Evolutionary conservation across 2,888 invertebrate species (phyloP), one percentile per base, ranked within the genome.

Genomic region (Chrysodeixis includens): DNA sequence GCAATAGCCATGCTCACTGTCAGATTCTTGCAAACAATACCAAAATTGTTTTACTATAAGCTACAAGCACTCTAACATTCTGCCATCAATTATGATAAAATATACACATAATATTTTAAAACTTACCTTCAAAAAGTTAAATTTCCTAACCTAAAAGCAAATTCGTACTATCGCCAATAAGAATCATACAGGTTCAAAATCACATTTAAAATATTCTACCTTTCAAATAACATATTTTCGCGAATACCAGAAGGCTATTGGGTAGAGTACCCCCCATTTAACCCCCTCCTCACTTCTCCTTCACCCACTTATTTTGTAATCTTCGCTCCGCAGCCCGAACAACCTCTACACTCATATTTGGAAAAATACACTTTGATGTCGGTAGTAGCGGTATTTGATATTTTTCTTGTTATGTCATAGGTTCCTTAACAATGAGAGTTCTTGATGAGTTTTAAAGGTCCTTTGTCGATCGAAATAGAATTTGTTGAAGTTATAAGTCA

Each of bases 281-380:
- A 12, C 40, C 12, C 14, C 35, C 14, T 14, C 35, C n/a, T 6
- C 30, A 30, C 30, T n/a, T 9, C 60, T 49, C 71, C 52, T 51
- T 60, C 62, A 54, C 69, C 74, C 71, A 73, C 76, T 74, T 77
- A 77, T 79, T 79, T 78, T 68, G 79, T 78, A 86, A 86, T 86
- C 83, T 84, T 80, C 79, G 70, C 79, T 71, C 70, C 71, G 80
- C 85, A 85, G 84, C 73, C 75, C 59, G 79, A 69, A 67, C 73
- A 68, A 52, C 64, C 62, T 53, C 58, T 62, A 56, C 54, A 35
- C 62, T 63, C 54, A 56, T 77, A 69, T 71, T 77, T 76, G 73
- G 68, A 79, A 82, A 83, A 83, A 85, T 82, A 80, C 73, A 77
- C 78, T 85, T 84, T 81, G 82, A 83, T 76, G 83, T 83, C 32